Conservation (phyloP, 1,140 invertebrate species). For the Megalopta genalis region DNA sequence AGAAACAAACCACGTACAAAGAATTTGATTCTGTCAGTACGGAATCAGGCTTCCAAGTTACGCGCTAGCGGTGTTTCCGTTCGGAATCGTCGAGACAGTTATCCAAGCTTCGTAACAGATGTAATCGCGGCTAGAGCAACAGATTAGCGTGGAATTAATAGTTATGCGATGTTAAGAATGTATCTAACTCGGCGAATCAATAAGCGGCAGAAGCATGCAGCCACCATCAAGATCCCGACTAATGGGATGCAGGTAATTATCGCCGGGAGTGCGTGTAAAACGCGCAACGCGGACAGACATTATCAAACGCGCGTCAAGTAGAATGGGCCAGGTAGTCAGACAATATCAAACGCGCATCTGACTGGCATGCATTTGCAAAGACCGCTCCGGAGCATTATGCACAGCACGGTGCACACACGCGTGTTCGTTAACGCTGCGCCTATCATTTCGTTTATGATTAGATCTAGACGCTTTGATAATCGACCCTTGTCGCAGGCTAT, state of each 20-base stretch:
- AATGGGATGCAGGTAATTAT: not conserved
- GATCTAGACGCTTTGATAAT: not conserved
- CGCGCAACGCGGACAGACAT: not conserved
- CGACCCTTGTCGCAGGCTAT: too few relatives aligned
- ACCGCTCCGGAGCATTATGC: not conserved
- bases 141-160: too few relatives aligned
- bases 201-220: not conserved
- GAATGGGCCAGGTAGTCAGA: not conserved
- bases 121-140: too few relatives aligned
- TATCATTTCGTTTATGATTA: not conserved
- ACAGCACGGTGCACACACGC: not conserved
- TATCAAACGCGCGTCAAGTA: not conserved
- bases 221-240: not conserved
- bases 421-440: not conserved
- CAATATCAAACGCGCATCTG: constrained; percentile 1
- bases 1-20: too few relatives aligned
- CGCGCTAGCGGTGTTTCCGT: not conserved
- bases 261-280: not conserved
- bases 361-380: not conserved
- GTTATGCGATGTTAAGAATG: not conserved
- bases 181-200: not conserved
- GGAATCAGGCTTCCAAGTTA: too few relatives aligned
- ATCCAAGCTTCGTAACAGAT: too few relatives aligned
- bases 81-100: not conserved
- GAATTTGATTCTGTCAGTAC: too few relatives aligned